Base-by-base conservation (phyloP, 2,113 vertebrate genomes). In the Passer domesticus region DNA sequence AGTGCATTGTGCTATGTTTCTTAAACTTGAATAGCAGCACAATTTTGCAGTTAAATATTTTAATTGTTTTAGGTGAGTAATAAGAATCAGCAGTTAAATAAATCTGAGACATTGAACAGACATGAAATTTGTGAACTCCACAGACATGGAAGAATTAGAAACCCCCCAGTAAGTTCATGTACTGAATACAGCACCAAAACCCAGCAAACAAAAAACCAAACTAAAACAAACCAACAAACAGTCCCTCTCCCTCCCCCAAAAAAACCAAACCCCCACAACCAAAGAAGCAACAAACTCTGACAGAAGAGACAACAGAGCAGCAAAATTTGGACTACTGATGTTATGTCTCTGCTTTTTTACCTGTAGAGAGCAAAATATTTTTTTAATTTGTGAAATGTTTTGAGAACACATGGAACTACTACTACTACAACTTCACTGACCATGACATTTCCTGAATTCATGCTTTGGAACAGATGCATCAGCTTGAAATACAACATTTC, bases 161-260 rank as follows among this genome's bases (percentile, higher is more conserved):
- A 7, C 4, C 2, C 2, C 43, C 18, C 37, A 23, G 11, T 59
- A 60, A 70, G 15, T 56, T 89, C 5, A 11, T 27, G 15, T n/a
- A 11, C n/a, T 73, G 49, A 66, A 56, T 27, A 30, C 70, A 73
- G 41, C 33, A 4, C 3, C 9, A 50, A 85, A 76, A 14, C 5
- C 31, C 9, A n/a, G 21, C 24, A 30, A 76, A 53, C n/a, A n/a
- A 13, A 28, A 73, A 58, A 3, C 1, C 33, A 28, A 60, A 44
- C 27, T 27, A 37, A 68, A 56, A 35, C 22, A 72, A 82, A 59
- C 7, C 15, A 39, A 31, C 8, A 28, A 44, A 7, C 5, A 50
- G 22, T 33, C 15, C 18, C 6, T 62, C n/a, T 39, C 2, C 2
- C 3, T 5, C 2, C 7, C 4, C 2, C 7, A 5, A 5, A 39